Evolutionary conservation across 1,140 invertebrate genomes (phyloP), one percentile per base, ranked within the genome.

Genomic region (Drosophila lacteicornis): DNA sequence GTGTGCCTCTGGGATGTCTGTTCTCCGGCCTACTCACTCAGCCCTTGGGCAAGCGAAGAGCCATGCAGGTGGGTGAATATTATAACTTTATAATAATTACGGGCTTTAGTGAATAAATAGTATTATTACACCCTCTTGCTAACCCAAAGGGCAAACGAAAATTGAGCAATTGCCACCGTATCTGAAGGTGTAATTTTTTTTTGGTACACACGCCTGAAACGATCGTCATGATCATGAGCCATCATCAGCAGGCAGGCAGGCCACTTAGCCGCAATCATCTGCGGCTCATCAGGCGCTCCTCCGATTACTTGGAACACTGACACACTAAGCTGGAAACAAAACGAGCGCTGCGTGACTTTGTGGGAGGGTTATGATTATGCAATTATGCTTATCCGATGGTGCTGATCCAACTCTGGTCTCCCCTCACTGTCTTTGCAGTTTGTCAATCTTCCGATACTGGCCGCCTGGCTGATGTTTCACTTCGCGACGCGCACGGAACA

Each of bases 1-100:
- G 95, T 53, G 96, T 97, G 43, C 96, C 96, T 0, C 51, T 97
- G 15, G 96, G 96, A 2, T 96, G 96, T 75, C 92, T 96, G 7
- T 91, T 95, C 11, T 97, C 96, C 0, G 96, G 96, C 2, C 87
- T 94, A 4, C 73, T 96, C 1, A 96, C 96, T 0, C 94, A 96
- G 55, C 94, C 94, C 0, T 81, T 96, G 13, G 96, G 96, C 0
- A 93, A 96, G 22, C 94, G 95, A 66, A 93, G 94, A 55, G 94
- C 96, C 2, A 97, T 97, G 96, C 94, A 96, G 90, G 87, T 96
- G 43, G 93, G 80, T 69, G n/a, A 3, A 55, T 4, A 9, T 5
- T 38, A 55, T 15, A 9, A 0, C 40, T 6, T 36, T 17, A 43
- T 38, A 13, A 13, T 33, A 4, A 9, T 40, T 57, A 53, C 45